Evolutionary conservation across 2,888 invertebrate genomes (phyloP).

Genomic region (Chromoteleia sp.): DNA sequence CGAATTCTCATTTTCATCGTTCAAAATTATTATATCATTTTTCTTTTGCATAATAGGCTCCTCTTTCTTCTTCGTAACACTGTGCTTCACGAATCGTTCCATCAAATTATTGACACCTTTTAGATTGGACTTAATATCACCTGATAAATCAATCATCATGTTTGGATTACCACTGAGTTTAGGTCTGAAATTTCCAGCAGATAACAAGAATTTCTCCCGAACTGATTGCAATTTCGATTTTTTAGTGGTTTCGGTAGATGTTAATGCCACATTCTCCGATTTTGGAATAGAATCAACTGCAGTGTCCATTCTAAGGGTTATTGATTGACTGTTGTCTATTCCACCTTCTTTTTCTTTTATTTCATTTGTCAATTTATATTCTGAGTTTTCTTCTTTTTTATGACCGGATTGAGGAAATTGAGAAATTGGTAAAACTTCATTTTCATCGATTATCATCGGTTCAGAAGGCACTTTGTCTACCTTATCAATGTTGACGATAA

Average conservation of each 20-base stretch:
- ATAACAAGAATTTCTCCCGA: constrained; percentile 74
- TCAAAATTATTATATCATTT: constrained; percentile 36
- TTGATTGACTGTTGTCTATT: constrained; percentile 44
- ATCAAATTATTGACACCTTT: constrained; percentile 89
- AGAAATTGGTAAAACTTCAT: neutral
- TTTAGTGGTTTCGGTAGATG: constrained; percentile 17
- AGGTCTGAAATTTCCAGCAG: constrained; percentile 80
- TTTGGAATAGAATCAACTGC: constrained; percentile 66
- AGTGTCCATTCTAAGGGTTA: constrained; percentile 38
- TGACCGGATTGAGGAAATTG: neutral
- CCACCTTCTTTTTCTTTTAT: neutral
- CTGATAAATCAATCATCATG: constrained; percentile 87
- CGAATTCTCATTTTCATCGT: constrained; percentile 72
- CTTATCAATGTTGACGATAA: constrained; percentile 22
- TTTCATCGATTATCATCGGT: neutral
- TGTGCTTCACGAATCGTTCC: constrained; percentile 89
- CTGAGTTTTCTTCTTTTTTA: neutral
- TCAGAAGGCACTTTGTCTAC: neutral
- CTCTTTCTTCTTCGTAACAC: constrained; percentile 2
- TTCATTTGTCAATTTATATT: neutral
- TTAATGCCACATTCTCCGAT: neutral
- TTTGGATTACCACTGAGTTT: constrained; percentile 86
- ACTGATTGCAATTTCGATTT: constrained; percentile 46
- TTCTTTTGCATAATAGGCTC: constrained; percentile 21
- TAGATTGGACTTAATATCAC: constrained; percentile 83